Evolutionary conservation across 2,888 invertebrate species (phyloP), one percentile per base, ranked within the genome.

Genomic region (Callyntrura guangdongensis): DNA sequence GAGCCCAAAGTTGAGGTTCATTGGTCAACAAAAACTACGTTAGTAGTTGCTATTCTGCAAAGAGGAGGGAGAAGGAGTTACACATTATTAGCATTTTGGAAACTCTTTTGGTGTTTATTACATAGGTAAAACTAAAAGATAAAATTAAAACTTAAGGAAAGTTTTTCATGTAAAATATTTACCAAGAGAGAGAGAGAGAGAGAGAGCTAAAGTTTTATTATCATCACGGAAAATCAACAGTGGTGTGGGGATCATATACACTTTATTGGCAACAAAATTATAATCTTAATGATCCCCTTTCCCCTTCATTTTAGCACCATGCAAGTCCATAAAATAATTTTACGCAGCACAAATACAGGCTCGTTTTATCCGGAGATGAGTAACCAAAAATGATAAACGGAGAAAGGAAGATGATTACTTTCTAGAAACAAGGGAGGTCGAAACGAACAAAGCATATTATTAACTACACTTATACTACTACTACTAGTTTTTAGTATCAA

Each of bases 271-370:
- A 45, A 47, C 9, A 1, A 72, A 72, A 72, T 72, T 72, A 45
- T 72, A 74, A 11, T 74, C 22, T 27, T 74, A 49, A 74, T 74
- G 74, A 49, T 49, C 49, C 17, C 49, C 12, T 49, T 74, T 8
- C 27, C 74, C 0, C 69, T 74, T 74, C 22, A 22, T 45, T 49
- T 49, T n/a, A 20, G 17, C 12, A 0, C 22, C 20, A 49, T 22
- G 53, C 8, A 74, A 74, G 22, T 11, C 77, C 74, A 74, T 74
- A 74, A 74, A 74, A 74, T 53, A 74, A 22, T 74, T 36, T 74
- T 74, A 47, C 25, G 74, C 2, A 49, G 49, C 45, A 72, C 45
- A 36, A 36, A 4, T 4, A 36, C 36, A 74, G 49, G 17, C 74
- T 22, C 36, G 36, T 36, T 74, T 77, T 53, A 56, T 22, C 74